Base-by-base conservation (phyloP, 2,797 vertebrate species). In the Sebastes hopkinsi region DNA sequence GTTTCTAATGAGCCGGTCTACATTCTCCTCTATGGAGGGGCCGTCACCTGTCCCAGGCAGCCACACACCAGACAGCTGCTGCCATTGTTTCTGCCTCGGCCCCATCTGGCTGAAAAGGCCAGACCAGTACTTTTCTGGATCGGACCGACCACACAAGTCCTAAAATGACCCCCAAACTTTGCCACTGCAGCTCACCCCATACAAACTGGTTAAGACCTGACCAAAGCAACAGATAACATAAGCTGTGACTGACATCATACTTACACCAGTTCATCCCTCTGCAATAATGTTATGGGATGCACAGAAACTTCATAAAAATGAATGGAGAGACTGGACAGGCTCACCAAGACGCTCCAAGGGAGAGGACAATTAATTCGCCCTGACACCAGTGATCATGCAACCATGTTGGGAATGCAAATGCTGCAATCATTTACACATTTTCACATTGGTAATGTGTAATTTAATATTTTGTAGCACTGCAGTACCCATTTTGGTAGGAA, bases 401-500 rank as follows among this genome's bases (percentile, higher is more conserved):
- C 85, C 82, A 92, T 88, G 34, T 91, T 77, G 89, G 87, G 79
- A 90, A 91, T 89, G 76, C 84, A 92, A 92, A 91, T 91, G 85
- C 87, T 91, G 78, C 82, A 84, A 87, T 83, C 61, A 77, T 89
- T 85, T 86, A 85, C 79, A 92, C 88, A 92, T 88, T 90, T 90
- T 87, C 67, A 90, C 84, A 86, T 32, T 38, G 69, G 71, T 81
- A 79, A 81, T 83, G 82, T 92, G 88, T 87, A 88, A 86, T 84
- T 85, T 85, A 83, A 87, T 87, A 88, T 78, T 86, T 90, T 92
- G 89, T 93, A 95, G 95, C 91, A 96, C 96, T 98, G 97, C 96
- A 98, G 97, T 97, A 97, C 97, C 97, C 97, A 98, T 96, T 97
- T 96, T 97, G 96, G 94, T 96, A 96, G 96, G 96, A 97, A 98